Conservation (phyloP, 1,140 invertebrate species). For the Papilio dardanus region DNA sequence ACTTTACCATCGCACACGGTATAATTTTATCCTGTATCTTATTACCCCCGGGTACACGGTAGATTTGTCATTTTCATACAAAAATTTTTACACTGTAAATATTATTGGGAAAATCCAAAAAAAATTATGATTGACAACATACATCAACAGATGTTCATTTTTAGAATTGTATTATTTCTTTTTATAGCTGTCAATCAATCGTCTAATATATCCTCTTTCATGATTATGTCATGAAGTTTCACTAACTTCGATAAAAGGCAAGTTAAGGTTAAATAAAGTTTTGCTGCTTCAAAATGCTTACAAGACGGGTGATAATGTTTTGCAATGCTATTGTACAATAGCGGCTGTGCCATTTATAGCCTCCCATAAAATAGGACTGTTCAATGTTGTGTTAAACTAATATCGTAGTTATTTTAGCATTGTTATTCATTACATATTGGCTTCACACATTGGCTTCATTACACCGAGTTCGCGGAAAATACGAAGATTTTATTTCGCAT, state of each 20-base stretch:
- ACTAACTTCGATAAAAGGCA: not conserved
- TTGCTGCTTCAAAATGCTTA: no score
- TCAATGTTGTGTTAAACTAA: no score
- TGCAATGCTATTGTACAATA: no score
- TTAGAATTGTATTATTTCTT: slow-evolving; percentile 48
- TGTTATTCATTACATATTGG: no score
- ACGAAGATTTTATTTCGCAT: no score
- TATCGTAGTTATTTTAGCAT: no score
- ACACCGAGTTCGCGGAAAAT: no score
- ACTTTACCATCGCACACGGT: slow-evolving; percentile 62
- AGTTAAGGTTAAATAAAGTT: no score
- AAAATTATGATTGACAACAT: slow-evolving; percentile 62
- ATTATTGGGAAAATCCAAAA: slow-evolving; percentile 46
- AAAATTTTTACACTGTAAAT: slow-evolving; percentile 50
- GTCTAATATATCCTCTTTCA: slow-evolving; percentile 19
- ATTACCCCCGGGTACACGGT: slow-evolving; percentile 55
- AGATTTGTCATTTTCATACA: slow-evolving; percentile 74
- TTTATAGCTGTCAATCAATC: slow-evolving; percentile 35
- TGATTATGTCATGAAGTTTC: slow-evolving; percentile 1
- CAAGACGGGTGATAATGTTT: no score
- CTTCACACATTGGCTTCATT: no score
- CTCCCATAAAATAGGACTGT: no score
- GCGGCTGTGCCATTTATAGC: no score
- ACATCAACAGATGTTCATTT: slow-evolving; percentile 58
- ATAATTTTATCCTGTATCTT: slow-evolving; percentile 40